Evolutionary conservation across 1,140 invertebrate species (phyloP).

Genomic region (Proctacanthus coquilletti): DNA sequence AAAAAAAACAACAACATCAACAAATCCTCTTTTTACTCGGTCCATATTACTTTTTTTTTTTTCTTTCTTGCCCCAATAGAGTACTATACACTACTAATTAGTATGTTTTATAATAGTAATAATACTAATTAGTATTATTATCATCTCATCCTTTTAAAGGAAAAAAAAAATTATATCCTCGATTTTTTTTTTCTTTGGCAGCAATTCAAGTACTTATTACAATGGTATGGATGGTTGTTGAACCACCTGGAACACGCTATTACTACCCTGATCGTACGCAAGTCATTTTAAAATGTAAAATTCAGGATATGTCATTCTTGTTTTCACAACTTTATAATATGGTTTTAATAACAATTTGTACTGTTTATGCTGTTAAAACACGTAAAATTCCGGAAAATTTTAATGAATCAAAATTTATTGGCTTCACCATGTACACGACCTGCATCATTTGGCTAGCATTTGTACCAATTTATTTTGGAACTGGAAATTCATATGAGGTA

Average conservation of each 20-base stretch:
- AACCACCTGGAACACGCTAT: conserved; percentile 46
- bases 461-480: conserved; percentile 69
- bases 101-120: no score
- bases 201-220: conserved; percentile 54
- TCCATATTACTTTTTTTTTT: conserved; percentile 1
- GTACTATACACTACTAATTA: no score
- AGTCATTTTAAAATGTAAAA: conserved; percentile 53
- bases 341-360: conserved; percentile 62
- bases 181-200: conserved; percentile 33
- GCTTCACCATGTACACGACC: conserved; percentile 78
- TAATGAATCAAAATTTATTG: conserved; percentile 72
- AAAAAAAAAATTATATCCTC: no score
- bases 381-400: conserved; percentile 79
- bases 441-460: conserved; percentile 83
- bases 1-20: no score
- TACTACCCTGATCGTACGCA: conserved; percentile 39
- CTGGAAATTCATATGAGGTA: conserved; percentile 38
- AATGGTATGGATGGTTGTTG: conserved; percentile 48
- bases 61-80: neutral
- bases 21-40: no score
- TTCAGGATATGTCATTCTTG: conserved; percentile 49
- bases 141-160: no score
- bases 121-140: no score
- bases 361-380: conserved; percentile 72
- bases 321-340: conserved; percentile 66